Evolutionary conservation across 2,113 vertebrate genomes (phyloP).

Genomic region (Gopherus evgoodei): DNA sequence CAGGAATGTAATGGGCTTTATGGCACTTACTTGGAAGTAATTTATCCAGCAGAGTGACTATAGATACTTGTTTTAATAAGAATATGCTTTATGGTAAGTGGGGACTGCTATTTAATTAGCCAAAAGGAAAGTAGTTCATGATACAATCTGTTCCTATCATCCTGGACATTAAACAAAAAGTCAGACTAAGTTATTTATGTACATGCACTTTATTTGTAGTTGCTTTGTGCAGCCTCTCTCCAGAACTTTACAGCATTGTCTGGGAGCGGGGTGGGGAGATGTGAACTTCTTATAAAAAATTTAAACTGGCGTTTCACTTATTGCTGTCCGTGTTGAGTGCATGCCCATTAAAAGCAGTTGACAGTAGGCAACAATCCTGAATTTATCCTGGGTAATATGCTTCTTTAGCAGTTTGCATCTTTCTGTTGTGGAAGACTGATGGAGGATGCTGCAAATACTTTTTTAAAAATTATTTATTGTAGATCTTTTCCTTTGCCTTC

Average conservation of each 20-base stretch:
- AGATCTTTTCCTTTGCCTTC: conserved; percentile 54
- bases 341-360: conserved; percentile 55
- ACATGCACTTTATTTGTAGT: conserved; percentile 80
- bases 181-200: conserved; percentile 83
- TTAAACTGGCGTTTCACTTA: conserved; percentile 71
- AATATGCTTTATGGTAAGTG: conserved; percentile 92
- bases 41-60: conserved; percentile 92
- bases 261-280: conserved; percentile 43
- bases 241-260: conserved; percentile 75
- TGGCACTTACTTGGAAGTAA: conserved; percentile 94
- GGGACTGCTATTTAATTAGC: conserved; percentile 95
- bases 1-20: conserved; percentile 93
- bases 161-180: conserved; percentile 87
- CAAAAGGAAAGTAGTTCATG: conserved; percentile 86
- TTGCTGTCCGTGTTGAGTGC: conserved; percentile 60
- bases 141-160: conserved; percentile 88
- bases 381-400: conserved; percentile 55
- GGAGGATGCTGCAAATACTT: conserved; percentile 51
- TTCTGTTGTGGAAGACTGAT: conserved; percentile 65
- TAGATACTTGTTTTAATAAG: conserved; percentile 96
- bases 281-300: conserved; percentile 60
- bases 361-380: conserved; percentile 49
- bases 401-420: conserved; percentile 64
- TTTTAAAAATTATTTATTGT: conserved; percentile 2
- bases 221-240: conserved; percentile 77